Conservation (phyloP, 2,797 vertebrate species). For the Peromyscus attwateri region DNA sequence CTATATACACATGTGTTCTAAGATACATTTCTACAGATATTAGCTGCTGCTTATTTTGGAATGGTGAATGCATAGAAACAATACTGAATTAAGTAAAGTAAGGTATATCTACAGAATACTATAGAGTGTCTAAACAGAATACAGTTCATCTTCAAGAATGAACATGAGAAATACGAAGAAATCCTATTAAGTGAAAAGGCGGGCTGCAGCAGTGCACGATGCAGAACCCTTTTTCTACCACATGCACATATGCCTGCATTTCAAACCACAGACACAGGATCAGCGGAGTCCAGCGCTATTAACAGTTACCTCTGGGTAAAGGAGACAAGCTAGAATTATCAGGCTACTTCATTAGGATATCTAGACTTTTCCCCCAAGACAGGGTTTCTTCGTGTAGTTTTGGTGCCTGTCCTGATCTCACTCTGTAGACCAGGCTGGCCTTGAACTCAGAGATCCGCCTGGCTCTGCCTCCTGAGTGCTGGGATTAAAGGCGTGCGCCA, state of each 20-base stretch:
- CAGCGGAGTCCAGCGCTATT: not conserved
- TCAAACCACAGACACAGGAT: slow-evolving; percentile 8
- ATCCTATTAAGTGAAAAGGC: not conserved
- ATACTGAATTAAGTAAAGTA: not conserved
- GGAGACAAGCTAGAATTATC: not conserved
- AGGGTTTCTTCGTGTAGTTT: too few relatives aligned
- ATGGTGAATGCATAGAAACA: not conserved
- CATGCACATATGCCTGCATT: not conserved
- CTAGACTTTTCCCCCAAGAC: not conserved
- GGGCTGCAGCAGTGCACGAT: not conserved
- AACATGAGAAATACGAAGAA: slow-evolving; percentile 14
- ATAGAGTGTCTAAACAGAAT: not conserved
- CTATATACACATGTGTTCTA: not conserved
- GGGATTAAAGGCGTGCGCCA: too few relatives aligned
- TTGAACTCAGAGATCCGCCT: too few relatives aligned
- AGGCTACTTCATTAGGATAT: not conserved
- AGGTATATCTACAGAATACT: not conserved
- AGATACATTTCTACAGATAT: not conserved
- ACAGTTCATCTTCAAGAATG: not conserved
- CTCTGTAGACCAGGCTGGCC: too few relatives aligned
- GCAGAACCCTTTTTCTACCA: slow-evolving; percentile 12
- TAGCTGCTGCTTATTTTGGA: slow-evolving; percentile 1
- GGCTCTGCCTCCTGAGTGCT: too few relatives aligned
- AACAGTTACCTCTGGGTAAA: slow-evolving; percentile 9
- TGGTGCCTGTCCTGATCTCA: too few relatives aligned